Evolutionary conservation across 2,888 invertebrate species (phyloP).

Genomic region (Leucophora obtusa): DNA sequence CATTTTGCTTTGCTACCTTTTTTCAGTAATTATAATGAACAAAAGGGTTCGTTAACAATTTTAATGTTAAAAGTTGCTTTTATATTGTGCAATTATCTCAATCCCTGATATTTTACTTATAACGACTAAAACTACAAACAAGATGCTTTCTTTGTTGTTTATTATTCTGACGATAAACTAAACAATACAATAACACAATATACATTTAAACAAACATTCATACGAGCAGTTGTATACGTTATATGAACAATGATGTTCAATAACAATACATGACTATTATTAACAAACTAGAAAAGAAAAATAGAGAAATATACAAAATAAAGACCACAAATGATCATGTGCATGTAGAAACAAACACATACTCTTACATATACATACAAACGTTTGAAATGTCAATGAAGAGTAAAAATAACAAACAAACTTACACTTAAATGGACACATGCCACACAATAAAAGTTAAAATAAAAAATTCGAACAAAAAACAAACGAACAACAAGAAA

Average conservation of each 20-base stretch:
- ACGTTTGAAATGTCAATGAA: slow-evolving; percentile 8
- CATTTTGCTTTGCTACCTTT: no score
- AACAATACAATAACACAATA: background rate
- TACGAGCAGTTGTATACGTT: background rate
- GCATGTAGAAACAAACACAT: background rate
- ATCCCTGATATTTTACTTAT: no score
- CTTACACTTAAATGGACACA: slow-evolving; percentile 2
- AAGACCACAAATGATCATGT: background rate
- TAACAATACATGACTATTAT: background rate
- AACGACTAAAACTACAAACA: background rate
- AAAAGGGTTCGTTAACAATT: no score
- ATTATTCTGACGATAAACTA: background rate
- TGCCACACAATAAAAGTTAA: background rate
- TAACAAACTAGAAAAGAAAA: background rate
- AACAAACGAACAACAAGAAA: background rate
- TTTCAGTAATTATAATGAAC: no score
- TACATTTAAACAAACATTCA: background rate
- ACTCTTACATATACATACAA: no score
- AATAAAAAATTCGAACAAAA: background rate
- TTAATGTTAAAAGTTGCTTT: no score
- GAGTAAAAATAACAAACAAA: slow-evolving; percentile 1
- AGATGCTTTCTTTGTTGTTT: background rate
- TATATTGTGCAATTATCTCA: no score
- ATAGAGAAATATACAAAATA: background rate
- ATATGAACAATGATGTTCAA: background rate